These are phyloP conservation scores for Ptilodon capucinus DNA, from an alignment of 2,888 invertebrate species.

Conservation along the genomic window DNA sequence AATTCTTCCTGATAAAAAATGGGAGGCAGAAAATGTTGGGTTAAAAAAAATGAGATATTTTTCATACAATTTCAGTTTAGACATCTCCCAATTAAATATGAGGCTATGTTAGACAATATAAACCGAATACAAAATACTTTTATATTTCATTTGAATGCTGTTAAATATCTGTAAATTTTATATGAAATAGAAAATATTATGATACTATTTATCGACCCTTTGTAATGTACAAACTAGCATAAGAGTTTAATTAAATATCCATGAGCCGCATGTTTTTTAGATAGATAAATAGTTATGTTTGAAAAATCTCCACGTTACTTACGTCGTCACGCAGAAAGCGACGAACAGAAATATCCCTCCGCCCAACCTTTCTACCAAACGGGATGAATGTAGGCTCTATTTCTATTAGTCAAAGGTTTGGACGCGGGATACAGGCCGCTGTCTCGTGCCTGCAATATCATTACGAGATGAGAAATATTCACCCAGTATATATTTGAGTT, in stretches of 20 bases:
- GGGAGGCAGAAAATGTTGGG: slow-evolving; percentile 12
- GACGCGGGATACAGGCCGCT: background rate
- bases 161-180: no score
- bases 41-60: slow-evolving; percentile 5
- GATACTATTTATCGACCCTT: no score
- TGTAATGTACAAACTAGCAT: no score
- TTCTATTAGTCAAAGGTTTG: slow-evolving; percentile 41
- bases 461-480: background rate
- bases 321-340: slow-evolving; percentile 34
- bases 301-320: slow-evolving; percentile 34
- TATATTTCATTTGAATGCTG: no score
- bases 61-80: background rate
- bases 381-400: slow-evolving; percentile 46
- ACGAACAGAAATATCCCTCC: slow-evolving; percentile 48
- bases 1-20: slow-evolving; percentile 39
- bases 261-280: no score
- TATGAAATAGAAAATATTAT: no score
- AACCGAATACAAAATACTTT: no score
- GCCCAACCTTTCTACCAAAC: slow-evolving; percentile 51
- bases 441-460: background rate
- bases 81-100: background rate
- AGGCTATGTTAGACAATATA: background rate
- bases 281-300: no score
- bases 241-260: no score
- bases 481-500: background rate